Evolutionary conservation across 2,888 invertebrate species (phyloP).

Genomic region (Osmoderma eremita): DNA sequence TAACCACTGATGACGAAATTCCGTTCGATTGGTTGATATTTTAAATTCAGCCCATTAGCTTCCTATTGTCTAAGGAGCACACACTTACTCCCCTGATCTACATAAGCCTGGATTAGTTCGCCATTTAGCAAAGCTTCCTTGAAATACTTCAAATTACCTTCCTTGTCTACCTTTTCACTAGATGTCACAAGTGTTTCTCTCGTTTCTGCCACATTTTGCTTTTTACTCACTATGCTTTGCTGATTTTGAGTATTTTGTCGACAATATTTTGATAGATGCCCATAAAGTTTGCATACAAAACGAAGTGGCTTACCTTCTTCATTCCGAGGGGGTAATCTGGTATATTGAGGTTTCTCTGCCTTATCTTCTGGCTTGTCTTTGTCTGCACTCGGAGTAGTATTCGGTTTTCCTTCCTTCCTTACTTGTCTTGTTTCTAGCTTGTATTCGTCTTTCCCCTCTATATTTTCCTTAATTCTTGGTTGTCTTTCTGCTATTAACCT

Average conservation of each 20-base stretch:
- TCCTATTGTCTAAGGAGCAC: background rate
- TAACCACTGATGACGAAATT: background rate
- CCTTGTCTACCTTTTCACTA: background rate
- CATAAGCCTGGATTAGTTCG: conserved; percentile 1
- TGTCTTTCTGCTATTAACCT: background rate
- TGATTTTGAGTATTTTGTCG: background rate
- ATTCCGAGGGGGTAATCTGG: conserved; percentile 1
- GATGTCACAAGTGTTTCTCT: conserved; percentile 2
- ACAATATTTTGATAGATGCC: conserved; percentile 1
- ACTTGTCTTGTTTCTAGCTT: background rate
- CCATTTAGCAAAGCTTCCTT: background rate
- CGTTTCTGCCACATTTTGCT: background rate
- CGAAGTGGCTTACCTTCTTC: conserved; percentile 9
- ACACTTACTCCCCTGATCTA: conserved; percentile 11
- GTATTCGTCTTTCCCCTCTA: background rate
- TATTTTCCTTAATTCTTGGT: background rate
- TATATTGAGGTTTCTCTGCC: background rate
- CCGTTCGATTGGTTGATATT: background rate
- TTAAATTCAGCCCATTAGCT: background rate
- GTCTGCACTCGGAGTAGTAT: background rate
- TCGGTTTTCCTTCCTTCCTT: background rate
- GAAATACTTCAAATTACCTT: conserved; percentile 34
- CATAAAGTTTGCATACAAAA: conserved; percentile 5
- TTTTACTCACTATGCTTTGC: background rate
- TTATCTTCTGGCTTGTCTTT: background rate